Evolutionary conservation across 2,113 vertebrate genomes (phyloP), one percentile per base, ranked within the genome.

Genomic region (Syngnathus scovelli): DNA sequence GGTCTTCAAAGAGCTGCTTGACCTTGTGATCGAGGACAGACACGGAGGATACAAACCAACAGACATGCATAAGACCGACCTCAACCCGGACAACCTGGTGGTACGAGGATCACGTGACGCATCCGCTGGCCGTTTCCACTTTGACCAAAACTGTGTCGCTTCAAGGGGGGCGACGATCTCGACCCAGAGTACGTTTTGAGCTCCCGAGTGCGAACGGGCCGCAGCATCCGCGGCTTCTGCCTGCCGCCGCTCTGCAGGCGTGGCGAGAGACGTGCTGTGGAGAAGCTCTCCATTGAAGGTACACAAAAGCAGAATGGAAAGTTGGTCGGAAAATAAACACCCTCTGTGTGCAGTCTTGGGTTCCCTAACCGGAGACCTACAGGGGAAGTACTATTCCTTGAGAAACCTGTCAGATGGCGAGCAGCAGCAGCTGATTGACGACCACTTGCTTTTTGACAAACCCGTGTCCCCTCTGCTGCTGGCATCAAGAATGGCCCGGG

Each of bases 31-130:
- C 15, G 61, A 62, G 61, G 61, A 62, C 61, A 23, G 61, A 62
- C 61, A 62, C 9, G 61, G 61, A 44, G 61, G 61, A 2, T 62
- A 62, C 61, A 62, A 62, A 62, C n/a, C 61, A 0, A 62, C 61
- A 62, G 61, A 62, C 61, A 62, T 62, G 61, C 61, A 62, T 15
- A 62, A 62, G 21, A 62, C 61, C 8, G 61, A 62, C 61, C 61
- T 62, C 39, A 62, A 62, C 41, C 61, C 61, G 16, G 61, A 62
- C 11, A 62, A 62, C 21, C 61, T 62, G 21, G 16, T 44, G 61
- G 61, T 62, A 62, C 27, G 44, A 16, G 41, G 38, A 44, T 44
- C 61, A 9, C 61, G 1, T 2, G 37, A 6, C 23, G 44, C n/a
- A 15, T 15, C 21, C 21, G 1, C 3, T 3, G 55, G 6, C 3